Conservation (phyloP, 2,797 vertebrate species). For the Tenualosa thibaudeaui region DNA sequence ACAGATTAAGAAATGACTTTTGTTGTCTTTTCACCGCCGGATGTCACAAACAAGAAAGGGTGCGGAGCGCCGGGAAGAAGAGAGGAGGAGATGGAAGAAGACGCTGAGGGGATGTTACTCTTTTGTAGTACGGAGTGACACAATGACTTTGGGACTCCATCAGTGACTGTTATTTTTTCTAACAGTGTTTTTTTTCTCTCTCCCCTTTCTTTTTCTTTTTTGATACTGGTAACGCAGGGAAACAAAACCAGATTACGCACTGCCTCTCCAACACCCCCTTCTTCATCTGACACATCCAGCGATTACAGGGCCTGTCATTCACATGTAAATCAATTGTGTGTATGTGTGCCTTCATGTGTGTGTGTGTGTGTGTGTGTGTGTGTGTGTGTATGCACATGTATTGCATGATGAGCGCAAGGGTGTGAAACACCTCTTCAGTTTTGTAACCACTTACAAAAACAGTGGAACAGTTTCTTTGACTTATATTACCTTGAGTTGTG, state of each 20-base stretch:
- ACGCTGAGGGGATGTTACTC: constrained; percentile 69
- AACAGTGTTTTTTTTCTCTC: constrained; percentile 9
- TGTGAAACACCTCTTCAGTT: constrained; percentile 60
- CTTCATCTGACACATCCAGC: constrained; percentile 75
- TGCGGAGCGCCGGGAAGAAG: constrained; percentile 62
- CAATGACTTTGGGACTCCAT: constrained; percentile 82
- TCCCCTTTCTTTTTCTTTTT: constrained; percentile 51
- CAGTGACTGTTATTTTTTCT: constrained; percentile 27
- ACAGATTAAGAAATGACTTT: constrained; percentile 81
- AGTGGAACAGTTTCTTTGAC: constrained; percentile 48
- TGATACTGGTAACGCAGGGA: constrained; percentile 71
- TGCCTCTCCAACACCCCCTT: constrained; percentile 48
- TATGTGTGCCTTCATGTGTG: constrained; percentile 40
- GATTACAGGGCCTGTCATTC: constrained; percentile 78
- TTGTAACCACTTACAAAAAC: constrained; percentile 54
- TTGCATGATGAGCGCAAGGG: constrained; percentile 16
- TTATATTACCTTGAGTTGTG: constrained; percentile 41
- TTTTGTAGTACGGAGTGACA: constrained; percentile 78
- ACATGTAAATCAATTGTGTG: constrained; percentile 75
- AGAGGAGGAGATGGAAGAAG: constrained; percentile 55
- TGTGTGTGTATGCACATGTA: constrained; percentile 33
- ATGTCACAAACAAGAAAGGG: constrained; percentile 81
- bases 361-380: constrained; percentile 31
- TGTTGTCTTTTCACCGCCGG: constrained; percentile 79
- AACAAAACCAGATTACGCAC: constrained; percentile 76